phyloP scores from a whole-genome alignment of 2,113 vertebrate genomes.

The Sterrhoptilus dennistouni region DNA sequence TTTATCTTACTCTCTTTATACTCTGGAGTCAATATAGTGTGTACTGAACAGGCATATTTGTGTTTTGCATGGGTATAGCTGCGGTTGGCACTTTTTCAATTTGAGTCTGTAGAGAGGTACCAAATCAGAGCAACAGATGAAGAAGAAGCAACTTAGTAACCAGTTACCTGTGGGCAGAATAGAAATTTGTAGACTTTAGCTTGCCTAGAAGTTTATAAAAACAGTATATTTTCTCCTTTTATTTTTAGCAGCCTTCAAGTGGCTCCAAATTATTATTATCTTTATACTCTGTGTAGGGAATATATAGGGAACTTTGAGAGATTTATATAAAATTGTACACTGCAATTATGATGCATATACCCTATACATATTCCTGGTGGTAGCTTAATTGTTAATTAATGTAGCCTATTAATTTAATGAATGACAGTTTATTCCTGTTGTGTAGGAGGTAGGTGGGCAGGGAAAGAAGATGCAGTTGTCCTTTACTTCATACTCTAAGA shows the following conservation, averaged over 20 bases:
- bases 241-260: neutral
- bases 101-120: neutral
- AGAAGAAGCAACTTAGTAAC: neutral
- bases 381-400: slow-evolving; percentile 38
- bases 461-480: neutral
- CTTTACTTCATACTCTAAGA: neutral
- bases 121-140: neutral
- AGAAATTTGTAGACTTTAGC: neutral
- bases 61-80: neutral
- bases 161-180: neutral
- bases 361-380: neutral
- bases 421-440: neutral
- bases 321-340: neutral
- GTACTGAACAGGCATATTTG: neutral
- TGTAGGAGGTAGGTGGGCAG: slow-evolving; percentile 17
- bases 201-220: neutral
- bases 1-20: neutral
- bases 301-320: neutral
- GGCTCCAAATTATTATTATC: neutral
- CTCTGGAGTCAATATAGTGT: neutral
- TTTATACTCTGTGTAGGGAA: neutral
- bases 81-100: neutral
- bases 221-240: neutral
- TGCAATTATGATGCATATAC: neutral
- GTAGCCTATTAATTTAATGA: slow-evolving; percentile 6